A percentile compares a stretch with the other conserved stretches of the same genome.
These are phyloP conservation scores for Tretioscincus oriximinensis DNA, from an alignment of 2,113 vertebrate genomes.

Conservation along the genomic window DNA sequence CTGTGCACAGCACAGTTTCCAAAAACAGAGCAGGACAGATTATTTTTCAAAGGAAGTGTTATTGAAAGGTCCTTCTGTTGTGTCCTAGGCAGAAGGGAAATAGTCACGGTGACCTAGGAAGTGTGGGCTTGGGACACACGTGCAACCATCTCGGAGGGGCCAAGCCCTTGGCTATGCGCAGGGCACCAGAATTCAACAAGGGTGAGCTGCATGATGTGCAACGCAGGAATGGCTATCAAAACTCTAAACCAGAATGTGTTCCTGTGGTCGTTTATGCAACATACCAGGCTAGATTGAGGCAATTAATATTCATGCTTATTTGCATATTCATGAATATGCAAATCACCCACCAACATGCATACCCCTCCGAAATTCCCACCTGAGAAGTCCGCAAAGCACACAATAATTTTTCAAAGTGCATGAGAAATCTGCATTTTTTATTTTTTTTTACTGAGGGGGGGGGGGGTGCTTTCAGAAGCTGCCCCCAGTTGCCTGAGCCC, in stretches of 20 bases:
- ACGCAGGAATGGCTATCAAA: background rate
- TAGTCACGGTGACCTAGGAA: slow-evolving; percentile 36
- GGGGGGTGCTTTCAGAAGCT: no score
- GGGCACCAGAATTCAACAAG: slow-evolving; percentile 1
- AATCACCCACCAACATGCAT: no score
- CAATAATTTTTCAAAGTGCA: no score
- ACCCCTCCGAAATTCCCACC: no score
- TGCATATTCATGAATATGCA: no score
- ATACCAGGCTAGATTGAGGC: no score
- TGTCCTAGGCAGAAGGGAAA: slow-evolving; percentile 64
- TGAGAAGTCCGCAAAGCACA: no score
- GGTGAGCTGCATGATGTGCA: background rate
- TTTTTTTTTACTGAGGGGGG: no score
- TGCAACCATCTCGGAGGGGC: background rate
- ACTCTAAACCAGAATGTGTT: background rate
- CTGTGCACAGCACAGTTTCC: slow-evolving; percentile 68
- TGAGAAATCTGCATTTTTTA: no score
- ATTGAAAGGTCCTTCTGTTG: slow-evolving; percentile 71
- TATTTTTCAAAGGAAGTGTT: slow-evolving; percentile 84
- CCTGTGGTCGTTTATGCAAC: no score
- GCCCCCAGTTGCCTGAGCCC: no score
- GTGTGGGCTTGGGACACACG: slow-evolving; percentile 35
- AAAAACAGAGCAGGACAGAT: slow-evolving; percentile 75
- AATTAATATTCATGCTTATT: no score
- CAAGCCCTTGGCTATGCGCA: background rate